Percentiles rank a stretch among this genome's conserved stretches.
These are phyloP conservation scores for Myotis planiceps DNA, from an alignment of 2,797 vertebrate genomes.

Conservation along the genomic window DNA sequence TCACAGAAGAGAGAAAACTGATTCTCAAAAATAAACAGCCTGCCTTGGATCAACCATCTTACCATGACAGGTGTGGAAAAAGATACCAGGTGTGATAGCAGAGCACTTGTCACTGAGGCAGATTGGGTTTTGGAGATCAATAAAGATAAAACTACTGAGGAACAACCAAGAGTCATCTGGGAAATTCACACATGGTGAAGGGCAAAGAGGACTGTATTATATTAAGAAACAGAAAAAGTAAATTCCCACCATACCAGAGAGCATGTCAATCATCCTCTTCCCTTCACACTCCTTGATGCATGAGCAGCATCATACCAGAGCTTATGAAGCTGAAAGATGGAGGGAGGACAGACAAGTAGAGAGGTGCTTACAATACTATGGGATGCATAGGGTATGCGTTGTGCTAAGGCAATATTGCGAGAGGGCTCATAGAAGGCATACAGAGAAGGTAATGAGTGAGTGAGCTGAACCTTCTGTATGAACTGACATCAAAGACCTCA, in stretches of 20 bases:
- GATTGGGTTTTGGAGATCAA: not conserved
- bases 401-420: not conserved
- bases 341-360: not conserved
- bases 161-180: not conserved
- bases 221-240: not conserved
- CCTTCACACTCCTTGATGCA: not conserved
- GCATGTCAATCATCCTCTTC: not conserved
- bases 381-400: not conserved
- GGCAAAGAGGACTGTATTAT: not conserved
- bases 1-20: not conserved
- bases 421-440: not conserved
- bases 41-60: not conserved
- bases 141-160: not conserved
- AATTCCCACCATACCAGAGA: not conserved
- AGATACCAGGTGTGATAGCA: accelerated
- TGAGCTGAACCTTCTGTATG: not conserved
- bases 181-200: not conserved
- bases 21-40: not conserved
- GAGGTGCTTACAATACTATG: accelerated
- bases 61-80: not conserved
- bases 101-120: not conserved
- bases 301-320: not conserved
- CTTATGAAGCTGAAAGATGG: not conserved
- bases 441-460: not conserved
- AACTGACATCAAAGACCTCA: not conserved